Evolutionary conservation across 2,797 vertebrate species (phyloP).

Genomic region (Dendrocincla tyrannina): DNA sequence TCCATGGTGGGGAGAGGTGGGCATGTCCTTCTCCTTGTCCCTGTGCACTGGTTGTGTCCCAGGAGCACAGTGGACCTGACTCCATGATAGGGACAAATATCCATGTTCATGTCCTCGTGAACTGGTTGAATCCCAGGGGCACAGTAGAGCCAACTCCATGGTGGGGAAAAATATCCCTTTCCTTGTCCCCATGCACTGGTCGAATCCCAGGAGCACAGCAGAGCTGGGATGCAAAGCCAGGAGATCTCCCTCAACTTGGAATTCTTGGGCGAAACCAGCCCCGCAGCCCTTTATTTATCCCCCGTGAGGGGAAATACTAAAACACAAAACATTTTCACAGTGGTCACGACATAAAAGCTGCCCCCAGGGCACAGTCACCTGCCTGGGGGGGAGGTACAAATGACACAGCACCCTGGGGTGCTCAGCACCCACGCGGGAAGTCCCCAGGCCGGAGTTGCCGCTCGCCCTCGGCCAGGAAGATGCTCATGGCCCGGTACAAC

Average conservation of each 20-base stretch:
- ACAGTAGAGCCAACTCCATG: too few species aligned
- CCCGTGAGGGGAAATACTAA: background rate
- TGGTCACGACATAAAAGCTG: background rate
- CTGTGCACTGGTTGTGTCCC: background rate
- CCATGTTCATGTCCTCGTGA: too few species aligned
- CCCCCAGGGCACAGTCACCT: accelerated
- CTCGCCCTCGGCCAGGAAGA: slow-evolving; percentile 91
- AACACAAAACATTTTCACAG: background rate
- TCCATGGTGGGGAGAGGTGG: background rate
- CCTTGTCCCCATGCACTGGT: background rate
- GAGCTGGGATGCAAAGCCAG: accelerated
- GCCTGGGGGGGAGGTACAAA: background rate
- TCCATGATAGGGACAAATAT: too few species aligned
- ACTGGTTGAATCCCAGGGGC: too few species aligned
- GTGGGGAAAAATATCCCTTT: too few species aligned
- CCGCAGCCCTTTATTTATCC: background rate
- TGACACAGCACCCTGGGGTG: background rate
- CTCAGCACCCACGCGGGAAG: slow-evolving; percentile 64
- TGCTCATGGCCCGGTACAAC: slow-evolving; percentile 85
- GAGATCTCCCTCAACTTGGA: background rate
- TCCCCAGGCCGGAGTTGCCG: slow-evolving; percentile 86
- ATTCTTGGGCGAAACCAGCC: background rate
- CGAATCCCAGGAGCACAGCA: background rate
- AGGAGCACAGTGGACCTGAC: background rate
- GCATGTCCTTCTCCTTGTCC: background rate